Percentiles rank a stretch among this genome's conserved stretches.
phyloP scores from a whole-genome alignment of 2,888 invertebrate genomes.

The Chrysotoxum bicinctum region DNA sequence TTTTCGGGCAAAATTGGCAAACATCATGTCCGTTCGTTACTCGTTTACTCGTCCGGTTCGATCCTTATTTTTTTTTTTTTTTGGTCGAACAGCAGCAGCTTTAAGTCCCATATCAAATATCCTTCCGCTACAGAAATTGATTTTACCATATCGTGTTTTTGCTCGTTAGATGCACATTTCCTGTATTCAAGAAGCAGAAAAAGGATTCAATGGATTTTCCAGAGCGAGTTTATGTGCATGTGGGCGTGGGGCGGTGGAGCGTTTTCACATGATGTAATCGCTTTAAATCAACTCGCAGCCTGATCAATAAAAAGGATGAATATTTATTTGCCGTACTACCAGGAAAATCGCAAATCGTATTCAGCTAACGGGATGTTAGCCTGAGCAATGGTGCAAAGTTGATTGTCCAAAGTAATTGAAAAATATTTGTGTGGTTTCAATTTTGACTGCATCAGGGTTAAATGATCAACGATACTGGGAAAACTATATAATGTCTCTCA shows the following conservation, averaged over 20 bases:
- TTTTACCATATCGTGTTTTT: constrained; percentile 65
- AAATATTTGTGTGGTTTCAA: constrained; percentile 55
- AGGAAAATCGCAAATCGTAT: background rate
- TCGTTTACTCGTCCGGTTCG: constrained; percentile 42
- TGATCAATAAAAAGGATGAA: constrained; percentile 41
- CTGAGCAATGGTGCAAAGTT: constrained; percentile 11
- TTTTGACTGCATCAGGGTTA: constrained; percentile 17
- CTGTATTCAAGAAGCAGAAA: constrained; percentile 53
- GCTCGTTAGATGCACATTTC: constrained; percentile 68
- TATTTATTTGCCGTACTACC: constrained; percentile 25
- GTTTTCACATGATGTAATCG: constrained; percentile 44
- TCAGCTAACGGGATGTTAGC: background rate
- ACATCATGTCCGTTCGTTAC: constrained; percentile 51
- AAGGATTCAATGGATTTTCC: constrained; percentile 35
- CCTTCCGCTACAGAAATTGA: constrained; percentile 65
- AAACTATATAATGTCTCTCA: background rate
- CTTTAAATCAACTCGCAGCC: constrained; percentile 43
- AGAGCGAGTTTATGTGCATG: background rate
- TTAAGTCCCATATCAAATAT: constrained; percentile 52
- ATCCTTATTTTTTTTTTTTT: background rate
- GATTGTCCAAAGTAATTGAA: constrained; percentile 60
- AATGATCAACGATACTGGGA: constrained; percentile 22
- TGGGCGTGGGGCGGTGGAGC: background rate
- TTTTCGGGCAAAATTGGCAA: constrained; percentile 53
- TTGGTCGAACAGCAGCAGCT: background rate